Conservation (phyloP, 2,888 invertebrate genomes). For the Brachypalpus laphriformis region DNA sequence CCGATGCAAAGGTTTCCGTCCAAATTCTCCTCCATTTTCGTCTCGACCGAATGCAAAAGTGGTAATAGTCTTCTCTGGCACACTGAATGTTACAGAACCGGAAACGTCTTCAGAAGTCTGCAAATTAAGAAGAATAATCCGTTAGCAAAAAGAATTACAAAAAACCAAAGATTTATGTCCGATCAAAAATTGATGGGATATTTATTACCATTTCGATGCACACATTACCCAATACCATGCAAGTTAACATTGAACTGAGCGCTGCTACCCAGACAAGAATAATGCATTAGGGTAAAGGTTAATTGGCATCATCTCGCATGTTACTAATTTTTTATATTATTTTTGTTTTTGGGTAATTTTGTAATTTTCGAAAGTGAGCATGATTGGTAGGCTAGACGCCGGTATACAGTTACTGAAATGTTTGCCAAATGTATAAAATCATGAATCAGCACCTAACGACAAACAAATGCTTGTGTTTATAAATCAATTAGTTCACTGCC, state of each 20-base stretch:
- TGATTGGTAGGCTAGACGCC: neutral
- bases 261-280: neutral
- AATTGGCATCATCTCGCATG: neutral
- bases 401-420: neutral
- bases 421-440: neutral
- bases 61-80: conserved; percentile 76
- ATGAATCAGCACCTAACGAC: neutral
- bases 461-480: neutral
- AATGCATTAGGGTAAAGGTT: neutral
- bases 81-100: conserved; percentile 76
- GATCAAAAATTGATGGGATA: neutral
- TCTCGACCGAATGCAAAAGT: conserved; percentile 74
- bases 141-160: neutral
- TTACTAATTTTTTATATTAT: neutral
- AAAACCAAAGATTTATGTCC: neutral
- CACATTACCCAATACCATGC: neutral
- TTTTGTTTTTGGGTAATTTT: neutral
- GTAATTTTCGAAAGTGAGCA: neutral
- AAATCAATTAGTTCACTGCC: neutral
- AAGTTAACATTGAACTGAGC: neutral
- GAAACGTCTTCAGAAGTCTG: conserved; percentile 78
- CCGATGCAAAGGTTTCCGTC: conserved; percentile 77
- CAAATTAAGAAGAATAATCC: conserved; percentile 7
- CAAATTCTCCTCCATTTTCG: conserved; percentile 59
- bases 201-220: neutral